Percentiles rank a stretch among this genome's conserved stretches.
Conservation (phyloP, 1,140 invertebrate genomes). For the Procambarus virginalis region DNA sequence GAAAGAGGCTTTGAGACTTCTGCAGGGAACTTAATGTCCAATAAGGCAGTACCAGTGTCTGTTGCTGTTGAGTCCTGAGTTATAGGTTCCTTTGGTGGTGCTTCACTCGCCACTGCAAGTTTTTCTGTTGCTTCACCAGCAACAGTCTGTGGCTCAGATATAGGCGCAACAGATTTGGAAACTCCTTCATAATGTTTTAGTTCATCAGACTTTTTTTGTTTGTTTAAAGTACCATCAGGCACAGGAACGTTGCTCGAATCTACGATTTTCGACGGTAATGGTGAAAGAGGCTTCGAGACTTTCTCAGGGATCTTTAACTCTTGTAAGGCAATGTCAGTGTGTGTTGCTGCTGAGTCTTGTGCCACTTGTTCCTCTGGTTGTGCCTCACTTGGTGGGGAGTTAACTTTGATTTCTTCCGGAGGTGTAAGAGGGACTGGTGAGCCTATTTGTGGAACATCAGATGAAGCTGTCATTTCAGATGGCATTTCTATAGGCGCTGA, state of each 20-base stretch:
- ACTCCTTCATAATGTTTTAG: no score
- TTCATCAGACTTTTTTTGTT: no score
- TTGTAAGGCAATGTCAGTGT: not conserved
- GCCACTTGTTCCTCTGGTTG: not conserved
- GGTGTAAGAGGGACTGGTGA: not conserved
- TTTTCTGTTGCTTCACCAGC: no score
- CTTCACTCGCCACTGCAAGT: no score
- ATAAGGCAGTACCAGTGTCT: not conserved
- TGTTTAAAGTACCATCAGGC: not conserved
- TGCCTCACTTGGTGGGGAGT: not conserved
- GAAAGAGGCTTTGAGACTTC: conserved; percentile 5
- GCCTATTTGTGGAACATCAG: not conserved
- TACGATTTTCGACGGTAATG: not conserved
- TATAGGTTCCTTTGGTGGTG: no score
- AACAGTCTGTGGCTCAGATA: no score
- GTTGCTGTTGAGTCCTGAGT: not conserved
- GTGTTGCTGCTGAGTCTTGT: not conserved
- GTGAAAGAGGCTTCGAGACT: conserved; percentile 11
- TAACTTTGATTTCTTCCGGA: not conserved
- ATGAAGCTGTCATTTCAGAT: not conserved
- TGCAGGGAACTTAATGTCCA: conserved; percentile 9
- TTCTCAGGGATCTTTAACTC: conserved; percentile 15
- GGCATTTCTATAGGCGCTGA: not conserved
- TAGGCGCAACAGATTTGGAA: no score
- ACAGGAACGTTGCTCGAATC: not conserved